Base-by-base conservation (phyloP, 2,888 invertebrate genomes). In the Clusia tigrina region DNA sequence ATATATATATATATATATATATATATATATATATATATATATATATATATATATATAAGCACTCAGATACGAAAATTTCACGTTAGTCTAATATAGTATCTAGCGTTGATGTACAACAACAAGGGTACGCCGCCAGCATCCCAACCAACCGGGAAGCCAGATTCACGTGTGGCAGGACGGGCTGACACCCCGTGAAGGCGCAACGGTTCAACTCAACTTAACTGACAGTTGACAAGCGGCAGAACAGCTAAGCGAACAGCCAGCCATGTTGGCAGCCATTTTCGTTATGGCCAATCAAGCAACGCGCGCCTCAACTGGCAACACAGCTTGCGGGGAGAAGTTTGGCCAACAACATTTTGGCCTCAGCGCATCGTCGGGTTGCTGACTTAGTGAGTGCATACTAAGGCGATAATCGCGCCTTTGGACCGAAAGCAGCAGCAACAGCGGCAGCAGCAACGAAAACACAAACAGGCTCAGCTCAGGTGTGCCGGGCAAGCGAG, bases 221-320 rank as follows among this genome's bases (percentile, higher is more conserved):
- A 52, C 74, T 76, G 77, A 76, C 76, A 77, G 77, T 70, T 76
- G 75, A 76, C 73, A 74, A 73, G 53, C 61, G 52, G 57, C 60
- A 60, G 22, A 26, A 53, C 26, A 38, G 38, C 48, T 15, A 2
- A 6, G 48, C 48, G 2, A 10, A 18, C 9, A 18, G 51, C 32
- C 60, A 54, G 64, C 64, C 64, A 64, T 54, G 70, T 73, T 74
- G 77, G 77, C 76, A 76, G 76, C 76, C 78, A 77, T 77, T 77
- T 76, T 77, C 63, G 68, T 73, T 63, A 54, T 54, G 53, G 58
- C 63, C 63, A 60, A 62, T 58, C 62, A 51, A 53, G 57, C 57
- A 52, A n/a, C 42, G 5, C 20, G 48, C n/a, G 57, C 51, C 17
- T n/a, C n/a, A n/a, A 22, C 10, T 54, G 53, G 53, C 42, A 52